phyloP scores from a whole-genome alignment of 2,888 invertebrate genomes.

The Hirudinaria manillensis region DNA sequence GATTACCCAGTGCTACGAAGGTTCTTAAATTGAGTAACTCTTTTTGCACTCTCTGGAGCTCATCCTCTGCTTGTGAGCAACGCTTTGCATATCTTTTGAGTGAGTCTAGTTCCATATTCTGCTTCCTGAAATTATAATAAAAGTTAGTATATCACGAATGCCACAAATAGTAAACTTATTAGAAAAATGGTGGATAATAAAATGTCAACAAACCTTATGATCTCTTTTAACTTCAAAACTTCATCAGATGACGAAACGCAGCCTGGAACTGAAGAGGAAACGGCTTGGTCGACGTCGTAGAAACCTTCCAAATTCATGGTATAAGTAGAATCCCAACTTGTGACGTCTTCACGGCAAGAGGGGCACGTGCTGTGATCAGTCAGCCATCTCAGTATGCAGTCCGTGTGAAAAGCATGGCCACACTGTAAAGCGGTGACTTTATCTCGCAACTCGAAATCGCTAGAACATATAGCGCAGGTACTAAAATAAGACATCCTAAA shows the following conservation, averaged over 20 bases:
- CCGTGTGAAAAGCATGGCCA: neutral
- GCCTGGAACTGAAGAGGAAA: neutral
- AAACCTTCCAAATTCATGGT: neutral
- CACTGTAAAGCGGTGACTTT: neutral
- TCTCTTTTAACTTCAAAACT: neutral
- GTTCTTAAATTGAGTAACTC: too few relatives aligned
- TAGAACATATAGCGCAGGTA: too few relatives aligned
- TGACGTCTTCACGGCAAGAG: neutral
- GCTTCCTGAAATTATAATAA: too few relatives aligned
- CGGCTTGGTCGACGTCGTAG: neutral
- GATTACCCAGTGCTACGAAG: too few relatives aligned
- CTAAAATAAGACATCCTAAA: too few relatives aligned
- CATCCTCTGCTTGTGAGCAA: too few relatives aligned
- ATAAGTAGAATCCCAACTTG: slow-evolving; percentile 1
- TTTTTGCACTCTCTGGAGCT: neutral
- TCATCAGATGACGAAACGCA: neutral
- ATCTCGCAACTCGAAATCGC: too few relatives aligned
- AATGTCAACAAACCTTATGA: neutral
- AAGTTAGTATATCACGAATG: too few relatives aligned
- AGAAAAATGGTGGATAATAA: too few relatives aligned
- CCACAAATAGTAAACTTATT: too few relatives aligned
- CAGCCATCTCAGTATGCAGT: neutral
- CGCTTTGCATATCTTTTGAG: too few relatives aligned
- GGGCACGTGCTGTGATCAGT: neutral
- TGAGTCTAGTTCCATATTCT: too few relatives aligned